Evolutionary conservation across 2,797 vertebrate genomes (phyloP), one percentile per base, ranked within the genome.

Genomic region (Sparus aurata): DNA sequence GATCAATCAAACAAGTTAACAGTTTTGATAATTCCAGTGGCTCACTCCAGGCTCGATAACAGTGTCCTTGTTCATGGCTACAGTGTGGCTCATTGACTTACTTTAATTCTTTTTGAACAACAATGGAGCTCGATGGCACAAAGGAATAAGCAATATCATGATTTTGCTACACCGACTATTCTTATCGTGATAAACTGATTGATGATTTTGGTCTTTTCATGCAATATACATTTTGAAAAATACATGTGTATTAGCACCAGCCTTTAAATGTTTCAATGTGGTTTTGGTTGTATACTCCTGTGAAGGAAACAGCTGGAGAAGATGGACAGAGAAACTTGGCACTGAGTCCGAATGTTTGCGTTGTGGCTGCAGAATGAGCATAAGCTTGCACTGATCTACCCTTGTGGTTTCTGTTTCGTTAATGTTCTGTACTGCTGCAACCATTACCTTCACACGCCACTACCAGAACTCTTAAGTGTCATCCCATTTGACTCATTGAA

Each of bases 381-480:
- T 2, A 5, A 52, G n/a, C 6, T 50, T 62, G 71, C 70, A 65
- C 66, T 79, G 60, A 58, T 75, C 43, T 27, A 23, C 71, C 71
- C 71, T 64, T 69, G 23, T 62, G 20, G 12, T 66, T 69, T 53
- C 25, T 60, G 23, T 45, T 73, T 47, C 12, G 30, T 68, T 71
- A 15, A 62, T 64, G 69, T 79, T 72, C 67, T 76, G 82, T 76
- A 43, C 70, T 59, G 72, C 84, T 83, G 79, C 62, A 75, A 13
- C 67, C 43, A 63, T 69, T 53, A 41, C 27, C 60, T 52, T 53
- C 30, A 71, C 77, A 76, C 52, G 59, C 34, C 77, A 73, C 62
- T 12, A 38, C 63, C 75, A 20, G 52, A 73, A 57, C n/a, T 72
- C 69, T 22, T 46, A n/a, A 43, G 12, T 60, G 43, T 69, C 45